Percentiles rank a stretch among this genome's conserved stretches.
Evolutionary conservation across 92 coral and sea anemone species (phyloP).

Genomic region (Anthopleura xanthogrammica): DNA sequence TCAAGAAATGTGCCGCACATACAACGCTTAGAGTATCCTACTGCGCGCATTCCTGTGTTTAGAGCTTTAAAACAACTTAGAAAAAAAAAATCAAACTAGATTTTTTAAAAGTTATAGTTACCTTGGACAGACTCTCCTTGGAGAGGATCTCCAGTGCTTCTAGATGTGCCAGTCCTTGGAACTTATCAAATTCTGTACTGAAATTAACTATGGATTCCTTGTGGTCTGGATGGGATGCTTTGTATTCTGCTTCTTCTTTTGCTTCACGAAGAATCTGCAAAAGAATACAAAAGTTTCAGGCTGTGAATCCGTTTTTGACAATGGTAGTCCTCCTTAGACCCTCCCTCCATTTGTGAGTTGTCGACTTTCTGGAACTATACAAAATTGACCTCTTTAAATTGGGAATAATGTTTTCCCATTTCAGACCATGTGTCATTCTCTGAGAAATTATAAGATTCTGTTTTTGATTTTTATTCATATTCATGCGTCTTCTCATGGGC

Average conservation of each 20-base stretch:
- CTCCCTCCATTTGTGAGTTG: neutral
- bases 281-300: neutral
- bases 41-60: neutral
- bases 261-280: conserved; percentile 81
- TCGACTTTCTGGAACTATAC: too few species aligned
- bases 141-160: conserved; percentile 97
- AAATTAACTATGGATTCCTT: conserved; percentile 67
- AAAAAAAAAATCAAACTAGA: too few species aligned
- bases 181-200: conserved; percentile 86
- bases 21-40: neutral
- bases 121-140: conserved; percentile 89
- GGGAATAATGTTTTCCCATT: too few species aligned
- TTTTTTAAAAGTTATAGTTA: conserved; percentile 4
- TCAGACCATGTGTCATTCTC: too few species aligned
- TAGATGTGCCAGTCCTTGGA: conserved; percentile 94
- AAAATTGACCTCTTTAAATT: too few species aligned
- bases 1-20: too few species aligned
- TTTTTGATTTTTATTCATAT: too few species aligned
- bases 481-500: too few species aligned
- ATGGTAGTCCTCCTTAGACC: neutral
- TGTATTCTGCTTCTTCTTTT: conserved; percentile 77
- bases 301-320: neutral
- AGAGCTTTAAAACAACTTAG: too few species aligned
- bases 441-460: too few species aligned
- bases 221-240: conserved; percentile 46